Evolutionary conservation across 2,113 vertebrate species (phyloP), one percentile per base, ranked within the genome.

Genomic region (Triplophysa rosa): DNA sequence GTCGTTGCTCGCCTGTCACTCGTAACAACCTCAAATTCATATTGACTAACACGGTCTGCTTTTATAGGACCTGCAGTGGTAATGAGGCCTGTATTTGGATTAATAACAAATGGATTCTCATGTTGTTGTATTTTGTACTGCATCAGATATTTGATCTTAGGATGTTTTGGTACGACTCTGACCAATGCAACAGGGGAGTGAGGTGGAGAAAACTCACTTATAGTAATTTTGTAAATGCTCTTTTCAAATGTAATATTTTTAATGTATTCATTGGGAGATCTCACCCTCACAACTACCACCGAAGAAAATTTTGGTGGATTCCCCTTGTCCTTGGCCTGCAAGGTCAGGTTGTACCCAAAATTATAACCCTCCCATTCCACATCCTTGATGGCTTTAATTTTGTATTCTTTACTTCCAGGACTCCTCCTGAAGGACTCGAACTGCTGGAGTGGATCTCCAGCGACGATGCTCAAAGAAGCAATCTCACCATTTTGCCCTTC

Each of bases 311-410:
- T 92, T 0, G 94, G 91, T 14, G 94, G 94, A 45, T 21, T 88
- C 40, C 95, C 95, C 87, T 93, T 95, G 84, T 95, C 95, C 87
- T 94, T 94, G 71, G 94, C 95, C 84, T 95, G 94, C n/a, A 95
- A 83, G 0, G 94, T 95, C 71, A 95, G 91, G 80, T 95, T 95
- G 80, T 91, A 95, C 65, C 95, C 94, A 69, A 91, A 94, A 56
- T 90, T 89, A 59, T 91, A 90, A 78, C 78, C 91, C 42, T 93
- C 92, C 95, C 95, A 95, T 0, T 94, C 90, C 0, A 95, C 33
- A 10, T 56, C 81, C 45, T 85, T 86, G 1, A 81, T 0, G 0
- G 91, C 92, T 89, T 93, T 95, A 85, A 95, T 88, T 87, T 87
- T 93, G 66, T 93, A 95, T 61, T 95, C 92, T 84, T 91, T 93